Percentiles rank a stretch among this genome's conserved stretches.
Conservation (phyloP, 2,888 invertebrate genomes). For the Nycteola revayana region DNA sequence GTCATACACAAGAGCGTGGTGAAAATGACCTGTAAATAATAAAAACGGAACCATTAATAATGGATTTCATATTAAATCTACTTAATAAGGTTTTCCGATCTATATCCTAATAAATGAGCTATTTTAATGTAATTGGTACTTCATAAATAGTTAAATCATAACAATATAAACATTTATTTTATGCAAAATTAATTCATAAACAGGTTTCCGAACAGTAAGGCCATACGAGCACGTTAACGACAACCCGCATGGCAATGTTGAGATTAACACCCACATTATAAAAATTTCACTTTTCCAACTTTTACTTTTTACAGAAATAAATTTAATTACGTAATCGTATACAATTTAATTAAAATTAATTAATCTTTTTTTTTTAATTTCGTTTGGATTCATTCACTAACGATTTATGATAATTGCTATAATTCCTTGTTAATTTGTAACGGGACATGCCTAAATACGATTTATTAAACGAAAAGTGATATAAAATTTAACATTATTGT, state of each 20-base stretch:
- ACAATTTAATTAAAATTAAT: slow-evolving; percentile 6
- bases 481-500: too few species aligned
- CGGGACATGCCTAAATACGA: too few species aligned
- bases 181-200: slow-evolving; percentile 45
- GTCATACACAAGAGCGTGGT: slow-evolving; percentile 61
- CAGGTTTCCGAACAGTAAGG: slow-evolving; percentile 50
- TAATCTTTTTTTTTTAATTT: too few species aligned
- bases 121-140: slow-evolving; percentile 16
- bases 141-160: slow-evolving; percentile 19
- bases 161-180: slow-evolving; percentile 34
- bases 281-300: slow-evolving; percentile 76
- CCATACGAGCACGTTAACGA: slow-evolving; percentile 42
- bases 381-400: not conserved
- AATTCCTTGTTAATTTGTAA: too few species aligned
- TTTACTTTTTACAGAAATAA: slow-evolving; percentile 59
- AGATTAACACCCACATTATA: slow-evolving; percentile 67
- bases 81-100: too few species aligned
- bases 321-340: slow-evolving; percentile 13
- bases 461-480: too few species aligned
- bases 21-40: slow-evolving; percentile 63
- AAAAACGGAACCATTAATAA: too few species aligned
- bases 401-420: not conserved
- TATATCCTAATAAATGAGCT: too few species aligned
- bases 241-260: slow-evolving; percentile 67
- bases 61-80: too few species aligned